Conservation (phyloP, 2,888 invertebrate species). For the Tridacna crocea region DNA sequence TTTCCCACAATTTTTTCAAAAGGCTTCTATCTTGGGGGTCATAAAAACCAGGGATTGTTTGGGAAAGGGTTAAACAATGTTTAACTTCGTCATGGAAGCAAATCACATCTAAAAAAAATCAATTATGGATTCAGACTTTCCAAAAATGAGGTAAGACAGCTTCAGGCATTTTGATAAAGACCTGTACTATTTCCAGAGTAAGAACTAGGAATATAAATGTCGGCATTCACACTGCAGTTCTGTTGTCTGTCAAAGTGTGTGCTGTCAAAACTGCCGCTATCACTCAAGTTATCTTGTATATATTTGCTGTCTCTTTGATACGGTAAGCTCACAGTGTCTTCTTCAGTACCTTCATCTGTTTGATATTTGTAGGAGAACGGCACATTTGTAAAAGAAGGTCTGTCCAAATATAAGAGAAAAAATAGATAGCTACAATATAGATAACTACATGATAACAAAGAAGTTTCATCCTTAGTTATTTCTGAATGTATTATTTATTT, state of each 20-base stretch:
- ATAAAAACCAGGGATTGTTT: not conserved
- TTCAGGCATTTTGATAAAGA: slow-evolving; percentile 21
- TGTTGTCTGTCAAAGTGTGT: slow-evolving; percentile 77
- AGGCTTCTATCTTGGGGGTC: not conserved
- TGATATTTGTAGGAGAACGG: slow-evolving; percentile 93
- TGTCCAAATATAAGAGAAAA: slow-evolving; percentile 30
- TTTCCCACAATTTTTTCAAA: not conserved
- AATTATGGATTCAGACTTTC: no score
- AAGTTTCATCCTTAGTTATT: no score
- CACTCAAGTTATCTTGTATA: slow-evolving; percentile 56
- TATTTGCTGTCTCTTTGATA: slow-evolving; percentile 85
- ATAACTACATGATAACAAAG: no score
- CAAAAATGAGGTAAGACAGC: not conserved
- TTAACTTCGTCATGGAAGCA: no score
- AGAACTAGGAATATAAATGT: slow-evolving; percentile 35
- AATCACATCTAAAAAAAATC: no score
- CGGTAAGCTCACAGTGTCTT: slow-evolving; percentile 90
- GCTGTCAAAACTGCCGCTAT: slow-evolving; percentile 74
- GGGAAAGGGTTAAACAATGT: not conserved
- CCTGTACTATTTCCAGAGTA: slow-evolving; percentile 7
- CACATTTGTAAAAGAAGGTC: slow-evolving; percentile 85
- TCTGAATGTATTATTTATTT: no score
- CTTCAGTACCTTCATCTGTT: slow-evolving; percentile 89
- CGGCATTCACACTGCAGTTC: slow-evolving; percentile 44
- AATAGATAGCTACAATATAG: no score